Evolutionary conservation across 2,797 vertebrate genomes (phyloP).

Genomic region (Rousettus madagascariensis): DNA sequence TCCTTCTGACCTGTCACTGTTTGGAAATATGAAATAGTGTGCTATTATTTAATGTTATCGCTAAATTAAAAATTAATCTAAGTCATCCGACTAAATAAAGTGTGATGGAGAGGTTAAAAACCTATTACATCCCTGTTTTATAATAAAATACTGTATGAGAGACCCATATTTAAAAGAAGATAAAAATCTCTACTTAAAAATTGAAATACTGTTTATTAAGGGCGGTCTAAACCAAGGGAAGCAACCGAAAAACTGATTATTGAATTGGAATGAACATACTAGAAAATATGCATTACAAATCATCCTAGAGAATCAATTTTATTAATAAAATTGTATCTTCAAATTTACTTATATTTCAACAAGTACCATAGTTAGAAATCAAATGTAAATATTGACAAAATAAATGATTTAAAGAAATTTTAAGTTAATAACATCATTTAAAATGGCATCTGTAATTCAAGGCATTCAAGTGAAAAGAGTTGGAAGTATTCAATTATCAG

Average conservation of each 20-base stretch:
- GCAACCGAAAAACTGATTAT: neutral
- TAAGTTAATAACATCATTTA: constrained; percentile 10
- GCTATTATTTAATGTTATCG: constrained; percentile 8
- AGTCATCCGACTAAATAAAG: neutral
- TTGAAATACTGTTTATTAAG: neutral
- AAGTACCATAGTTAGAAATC: neutral
- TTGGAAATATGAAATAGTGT: constrained; percentile 6
- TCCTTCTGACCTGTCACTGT: constrained; percentile 40
- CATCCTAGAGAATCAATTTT: neutral
- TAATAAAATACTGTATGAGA: constrained; percentile 17
- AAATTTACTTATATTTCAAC: neutral
- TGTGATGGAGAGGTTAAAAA: neutral
- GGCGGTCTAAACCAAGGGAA: neutral
- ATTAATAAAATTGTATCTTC: neutral
- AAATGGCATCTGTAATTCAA: neutral
- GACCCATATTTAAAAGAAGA: constrained; percentile 7
- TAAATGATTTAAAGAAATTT: neutral
- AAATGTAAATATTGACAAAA: neutral
- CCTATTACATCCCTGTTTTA: neutral
- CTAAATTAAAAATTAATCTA: neutral
- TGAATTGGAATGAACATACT: neutral
- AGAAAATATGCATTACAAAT: neutral
- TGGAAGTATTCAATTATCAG: neutral
- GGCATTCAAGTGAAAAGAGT: neutral
- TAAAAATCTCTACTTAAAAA: constrained; percentile 23